Percentiles rank a stretch among this genome's conserved stretches.
phyloP scores from a whole-genome alignment of 1,140 invertebrate species.

The Belonocnema kinseyi region DNA sequence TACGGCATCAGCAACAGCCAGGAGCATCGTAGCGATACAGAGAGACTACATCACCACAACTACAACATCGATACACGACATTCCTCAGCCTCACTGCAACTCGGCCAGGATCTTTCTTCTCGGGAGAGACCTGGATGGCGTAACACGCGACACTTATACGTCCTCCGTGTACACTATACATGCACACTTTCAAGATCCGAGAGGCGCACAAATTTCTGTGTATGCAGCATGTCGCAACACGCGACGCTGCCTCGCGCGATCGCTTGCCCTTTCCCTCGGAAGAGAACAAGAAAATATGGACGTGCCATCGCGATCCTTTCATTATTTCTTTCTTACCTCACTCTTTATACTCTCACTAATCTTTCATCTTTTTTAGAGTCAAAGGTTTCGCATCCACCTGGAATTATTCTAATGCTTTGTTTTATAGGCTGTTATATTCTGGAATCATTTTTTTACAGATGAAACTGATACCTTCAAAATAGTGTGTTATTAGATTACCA shows the following conservation, averaged over 20 bases:
- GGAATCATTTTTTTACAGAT: too few species aligned
- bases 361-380: not conserved
- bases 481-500: too few species aligned
- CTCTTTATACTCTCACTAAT: not conserved
- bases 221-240: slow-evolving; percentile 37
- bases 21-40: slow-evolving; percentile 22
- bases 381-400: too few species aligned
- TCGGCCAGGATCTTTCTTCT: slow-evolving; percentile 49
- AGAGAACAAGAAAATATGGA: slow-evolving; percentile 21
- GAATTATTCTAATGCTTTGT: too few species aligned
- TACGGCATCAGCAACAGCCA: slow-evolving; percentile 42
- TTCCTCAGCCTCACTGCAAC: slow-evolving; percentile 52
- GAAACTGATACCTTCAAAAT: too few species aligned
- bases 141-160: slow-evolving; percentile 56
- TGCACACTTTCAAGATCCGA: slow-evolving; percentile 3
- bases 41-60: slow-evolving; percentile 35
- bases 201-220: not conserved
- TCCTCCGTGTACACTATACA: slow-evolving; percentile 50
- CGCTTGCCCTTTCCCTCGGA: slow-evolving; percentile 27
- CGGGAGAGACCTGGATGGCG: slow-evolving; percentile 53
- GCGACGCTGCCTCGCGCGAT: slow-evolving; percentile 2
- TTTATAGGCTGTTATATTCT: too few species aligned
- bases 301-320: slow-evolving; percentile 7
- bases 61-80: slow-evolving; percentile 55
- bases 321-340: slow-evolving; percentile 17